Percentiles rank a stretch among this genome's conserved stretches.
phyloP scores from a whole-genome alignment of 2,888 invertebrate genomes.

The Hydropsyche betteni region DNA sequence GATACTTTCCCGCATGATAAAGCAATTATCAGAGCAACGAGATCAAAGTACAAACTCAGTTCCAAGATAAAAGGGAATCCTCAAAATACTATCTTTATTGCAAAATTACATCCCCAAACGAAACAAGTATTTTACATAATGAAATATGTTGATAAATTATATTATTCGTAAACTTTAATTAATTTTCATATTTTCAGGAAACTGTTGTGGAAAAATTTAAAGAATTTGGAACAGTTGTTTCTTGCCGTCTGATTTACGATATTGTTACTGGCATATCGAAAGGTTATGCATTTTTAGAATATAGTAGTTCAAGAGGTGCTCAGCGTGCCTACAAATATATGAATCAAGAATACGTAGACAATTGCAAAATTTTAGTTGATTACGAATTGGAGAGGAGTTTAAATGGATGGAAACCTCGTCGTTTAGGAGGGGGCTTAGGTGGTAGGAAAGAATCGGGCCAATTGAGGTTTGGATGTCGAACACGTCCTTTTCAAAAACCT shows the following conservation, averaged over 20 bases:
- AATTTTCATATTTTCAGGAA: slow-evolving; percentile 58
- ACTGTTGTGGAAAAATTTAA: slow-evolving; percentile 67
- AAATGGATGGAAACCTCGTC: slow-evolving; percentile 83
- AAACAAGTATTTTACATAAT: slow-evolving; percentile 61
- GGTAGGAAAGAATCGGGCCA: slow-evolving; percentile 89
- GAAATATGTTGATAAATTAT: slow-evolving; percentile 44
- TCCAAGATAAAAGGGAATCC: slow-evolving; percentile 74
- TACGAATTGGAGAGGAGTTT: slow-evolving; percentile 76
- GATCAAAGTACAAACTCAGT: slow-evolving; percentile 73
- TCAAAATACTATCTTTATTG: slow-evolving; percentile 78
- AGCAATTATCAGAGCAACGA: slow-evolving; percentile 76
- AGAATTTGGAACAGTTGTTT: slow-evolving; percentile 72
- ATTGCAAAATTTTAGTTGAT: slow-evolving; percentile 77
- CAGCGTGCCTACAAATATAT: slow-evolving; percentile 70
- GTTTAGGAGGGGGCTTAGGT: slow-evolving; percentile 88
- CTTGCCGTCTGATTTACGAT: slow-evolving; percentile 76
- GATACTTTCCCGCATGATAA: slow-evolving; percentile 84
- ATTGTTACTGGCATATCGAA: slow-evolving; percentile 85
- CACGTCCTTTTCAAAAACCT: slow-evolving; percentile 78
- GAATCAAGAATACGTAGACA: slow-evolving; percentile 71
- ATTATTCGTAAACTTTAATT: not conserved
- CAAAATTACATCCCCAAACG: slow-evolving; percentile 74
- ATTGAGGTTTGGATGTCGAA: slow-evolving; percentile 83
- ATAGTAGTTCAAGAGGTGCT: slow-evolving; percentile 69
- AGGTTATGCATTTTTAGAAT: slow-evolving; percentile 89